Conservation (phyloP, 2,888 invertebrate species). For the Nomada fabriciana region DNA sequence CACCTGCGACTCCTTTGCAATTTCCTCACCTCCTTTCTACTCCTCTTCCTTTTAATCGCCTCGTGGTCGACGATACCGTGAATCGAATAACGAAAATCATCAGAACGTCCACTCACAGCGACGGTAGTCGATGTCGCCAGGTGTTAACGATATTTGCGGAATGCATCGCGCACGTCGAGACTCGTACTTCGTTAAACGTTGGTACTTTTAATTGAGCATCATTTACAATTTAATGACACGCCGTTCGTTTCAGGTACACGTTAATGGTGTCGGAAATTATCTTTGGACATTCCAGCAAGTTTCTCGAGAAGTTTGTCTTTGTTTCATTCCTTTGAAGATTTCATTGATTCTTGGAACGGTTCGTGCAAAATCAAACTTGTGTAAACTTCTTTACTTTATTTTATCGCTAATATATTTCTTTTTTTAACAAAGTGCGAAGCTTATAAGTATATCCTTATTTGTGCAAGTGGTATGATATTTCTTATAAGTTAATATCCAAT, state of each 20-base stretch:
- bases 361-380: no score
- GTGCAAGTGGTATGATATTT: no score
- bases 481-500: no score
- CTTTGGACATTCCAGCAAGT: not conserved
- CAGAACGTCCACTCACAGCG: not conserved
- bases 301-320: no score
- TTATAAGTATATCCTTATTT: no score
- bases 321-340: no score
- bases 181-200: constrained; percentile 1
- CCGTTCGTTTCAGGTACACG: not conserved
- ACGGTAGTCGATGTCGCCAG: not conserved
- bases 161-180: not conserved
- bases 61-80: not conserved
- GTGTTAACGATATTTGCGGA: not conserved
- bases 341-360: no score
- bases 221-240: no score
- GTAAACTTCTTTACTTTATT: no score
- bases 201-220: not conserved
- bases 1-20: constrained; percentile 55
- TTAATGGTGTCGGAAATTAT: constrained; percentile 1
- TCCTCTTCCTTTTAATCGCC: constrained; percentile 26
- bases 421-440: no score
- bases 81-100: constrained; percentile 37
- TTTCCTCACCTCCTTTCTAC: constrained; percentile 17
- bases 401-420: no score